Evolutionary conservation across 2,888 invertebrate species (phyloP).

Genomic region (Nomada goodeniana): DNA sequence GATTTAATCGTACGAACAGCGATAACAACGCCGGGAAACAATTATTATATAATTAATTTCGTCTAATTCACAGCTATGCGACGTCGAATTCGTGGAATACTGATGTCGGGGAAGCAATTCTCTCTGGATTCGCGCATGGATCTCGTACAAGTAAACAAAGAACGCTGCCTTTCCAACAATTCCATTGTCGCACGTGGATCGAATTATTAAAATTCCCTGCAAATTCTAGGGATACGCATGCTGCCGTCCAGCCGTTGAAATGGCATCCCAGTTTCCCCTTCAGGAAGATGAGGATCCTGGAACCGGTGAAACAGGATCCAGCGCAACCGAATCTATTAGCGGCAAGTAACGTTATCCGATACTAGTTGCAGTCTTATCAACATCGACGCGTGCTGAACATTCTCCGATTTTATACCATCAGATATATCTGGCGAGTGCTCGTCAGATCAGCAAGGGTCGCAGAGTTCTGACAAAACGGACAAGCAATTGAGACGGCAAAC

Average conservation of each 20-base stretch:
- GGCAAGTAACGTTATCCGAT: constrained; percentile 44
- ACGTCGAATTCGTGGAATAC: constrained; percentile 93
- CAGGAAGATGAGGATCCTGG: constrained; percentile 85
- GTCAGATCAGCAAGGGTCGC: constrained; percentile 46
- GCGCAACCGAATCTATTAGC: constrained; percentile 65
- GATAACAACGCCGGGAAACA: neutral
- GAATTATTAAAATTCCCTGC: no score
- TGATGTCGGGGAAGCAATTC: constrained; percentile 96
- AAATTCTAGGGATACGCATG: constrained; percentile 79
- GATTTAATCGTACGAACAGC: neutral
- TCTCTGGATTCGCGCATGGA: constrained; percentile 96
- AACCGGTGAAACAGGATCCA: constrained; percentile 74
- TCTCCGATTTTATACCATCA: constrained; percentile 9
- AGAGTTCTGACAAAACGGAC: constrained; percentile 34
- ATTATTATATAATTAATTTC: neutral
- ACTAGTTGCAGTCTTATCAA: neutral
- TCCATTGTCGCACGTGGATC: no score
- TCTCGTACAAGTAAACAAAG: constrained; percentile 88
- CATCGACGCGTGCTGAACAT: neutral
- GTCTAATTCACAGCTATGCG: constrained; percentile 89
- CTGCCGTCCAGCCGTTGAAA: constrained; percentile 77
- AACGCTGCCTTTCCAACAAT: neutral
- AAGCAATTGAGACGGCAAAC: constrained; percentile 29
- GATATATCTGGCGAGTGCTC: constrained; percentile 59
- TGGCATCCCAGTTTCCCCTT: constrained; percentile 85